Evolutionary conservation across 2,888 invertebrate genomes (phyloP).

Genomic region (Morpho achilles): DNA sequence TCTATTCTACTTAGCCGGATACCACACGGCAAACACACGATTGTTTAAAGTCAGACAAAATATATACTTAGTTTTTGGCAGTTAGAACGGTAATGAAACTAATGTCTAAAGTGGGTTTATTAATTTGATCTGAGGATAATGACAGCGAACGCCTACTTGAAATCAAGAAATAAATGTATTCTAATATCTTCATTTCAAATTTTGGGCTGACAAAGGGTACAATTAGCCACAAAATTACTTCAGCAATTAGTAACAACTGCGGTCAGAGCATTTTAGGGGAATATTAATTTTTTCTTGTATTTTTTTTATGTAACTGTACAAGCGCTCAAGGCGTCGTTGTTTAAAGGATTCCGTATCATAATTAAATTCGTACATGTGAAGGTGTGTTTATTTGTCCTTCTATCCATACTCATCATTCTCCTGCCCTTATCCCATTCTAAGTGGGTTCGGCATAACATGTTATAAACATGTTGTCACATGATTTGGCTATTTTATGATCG

Average conservation of each 20-base stretch:
- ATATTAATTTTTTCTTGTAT: no score
- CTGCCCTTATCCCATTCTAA: no score
- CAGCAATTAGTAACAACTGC: constrained; percentile 32
- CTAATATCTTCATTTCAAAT: constrained; percentile 23
- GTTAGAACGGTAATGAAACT: not conserved
- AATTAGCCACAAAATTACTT: constrained; percentile 31
- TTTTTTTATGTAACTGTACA: no score
- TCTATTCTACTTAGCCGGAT: not conserved
- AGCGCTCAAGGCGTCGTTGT: no score
- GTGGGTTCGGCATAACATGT: no score
- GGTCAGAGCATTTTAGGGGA: constrained; percentile 17
- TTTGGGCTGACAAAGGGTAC: constrained; percentile 23
- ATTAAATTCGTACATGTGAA: no score
- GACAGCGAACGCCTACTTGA: not conserved
- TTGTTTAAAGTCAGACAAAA: not conserved
- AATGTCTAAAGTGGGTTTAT: not conserved
- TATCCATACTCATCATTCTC: no score
- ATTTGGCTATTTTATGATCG: no score
- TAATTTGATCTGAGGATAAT: not conserved
- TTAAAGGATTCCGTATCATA: no score
- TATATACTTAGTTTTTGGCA: not conserved
- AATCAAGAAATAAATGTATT: constrained; percentile 9
- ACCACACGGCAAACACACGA: no score
- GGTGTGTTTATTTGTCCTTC: no score
- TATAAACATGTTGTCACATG: no score